Percentiles rank a stretch among this genome's conserved stretches.
Evolutionary conservation across 2,888 invertebrate species (phyloP).

Genomic region (Aphelenchoides bicaudatus): DNA sequence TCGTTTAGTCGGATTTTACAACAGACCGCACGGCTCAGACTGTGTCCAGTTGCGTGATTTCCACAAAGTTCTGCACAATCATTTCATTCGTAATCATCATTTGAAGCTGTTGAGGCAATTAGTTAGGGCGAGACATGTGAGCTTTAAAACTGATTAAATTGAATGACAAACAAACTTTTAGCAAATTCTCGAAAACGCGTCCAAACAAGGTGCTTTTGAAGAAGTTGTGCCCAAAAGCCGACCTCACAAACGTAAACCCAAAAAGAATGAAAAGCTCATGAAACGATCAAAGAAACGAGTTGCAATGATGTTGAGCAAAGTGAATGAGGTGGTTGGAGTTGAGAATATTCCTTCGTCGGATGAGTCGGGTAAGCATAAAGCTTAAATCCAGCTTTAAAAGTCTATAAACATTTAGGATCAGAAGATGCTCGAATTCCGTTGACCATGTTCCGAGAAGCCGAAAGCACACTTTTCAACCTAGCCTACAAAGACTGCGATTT

Average conservation of each 20-base stretch:
- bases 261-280: not conserved
- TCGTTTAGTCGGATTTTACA: conserved; percentile 24
- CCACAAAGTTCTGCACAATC: conserved; percentile 27
- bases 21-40: conserved; percentile 20
- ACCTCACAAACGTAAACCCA: not conserved
- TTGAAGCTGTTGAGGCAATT: conserved; percentile 23
- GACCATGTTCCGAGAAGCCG: not conserved
- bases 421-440: conserved; percentile 14
- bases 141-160: conserved; percentile 18
- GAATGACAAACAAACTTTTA: not conserved
- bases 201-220: not conserved
- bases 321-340: conserved; percentile 5
- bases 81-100: conserved; percentile 30
- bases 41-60: conserved; percentile 27
- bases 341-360: conserved; percentile 6
- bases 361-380: conserved; percentile 1
- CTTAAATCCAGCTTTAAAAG: not conserved
- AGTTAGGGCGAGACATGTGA: conserved; percentile 26
- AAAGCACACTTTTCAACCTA: conserved; percentile 1
- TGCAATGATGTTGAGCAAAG: conserved; percentile 2
- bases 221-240: not conserved
- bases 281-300: conserved; percentile 8
- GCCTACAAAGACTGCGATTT: conserved; percentile 13
- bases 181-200: conserved; percentile 9
- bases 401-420: conserved; percentile 5